Percentiles rank a stretch among this genome's conserved stretches.
Evolutionary conservation across 2,888 invertebrate species (phyloP).

Genomic region (Plagodis dolabraria): DNA sequence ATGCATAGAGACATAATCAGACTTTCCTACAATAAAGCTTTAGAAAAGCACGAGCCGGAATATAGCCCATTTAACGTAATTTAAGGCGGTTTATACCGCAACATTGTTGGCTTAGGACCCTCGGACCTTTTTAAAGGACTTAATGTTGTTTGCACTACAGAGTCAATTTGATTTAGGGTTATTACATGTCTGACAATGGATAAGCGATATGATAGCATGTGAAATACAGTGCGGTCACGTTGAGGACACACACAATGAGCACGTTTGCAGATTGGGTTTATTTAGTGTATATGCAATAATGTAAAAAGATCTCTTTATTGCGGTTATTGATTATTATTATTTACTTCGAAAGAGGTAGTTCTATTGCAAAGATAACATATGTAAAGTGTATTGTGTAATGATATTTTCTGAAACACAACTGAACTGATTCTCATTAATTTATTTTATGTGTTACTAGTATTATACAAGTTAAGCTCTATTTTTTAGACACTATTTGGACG

Average conservation of each 20-base stretch:
- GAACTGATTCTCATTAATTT: too few relatives aligned
- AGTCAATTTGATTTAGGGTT: constrained; percentile 31
- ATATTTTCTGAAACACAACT: too few relatives aligned
- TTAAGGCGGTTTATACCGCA: constrained; percentile 28
- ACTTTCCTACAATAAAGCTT: constrained; percentile 24
- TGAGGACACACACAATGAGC: constrained; percentile 24
- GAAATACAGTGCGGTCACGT: constrained; percentile 21
- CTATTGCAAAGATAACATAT: too few relatives aligned
- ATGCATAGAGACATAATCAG: constrained; percentile 18
- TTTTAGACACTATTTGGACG: too few relatives aligned
- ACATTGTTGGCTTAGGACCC: constrained; percentile 29
- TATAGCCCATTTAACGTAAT: constrained; percentile 29
- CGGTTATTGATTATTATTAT: too few relatives aligned
- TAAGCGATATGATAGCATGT: constrained; percentile 18
- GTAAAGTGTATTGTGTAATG: too few relatives aligned
- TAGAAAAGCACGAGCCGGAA: constrained; percentile 22
- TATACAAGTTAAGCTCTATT: too few relatives aligned
- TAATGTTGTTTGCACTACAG: constrained; percentile 27
- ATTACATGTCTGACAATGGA: constrained; percentile 28
- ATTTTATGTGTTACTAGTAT: too few relatives aligned
- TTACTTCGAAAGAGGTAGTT: too few relatives aligned
- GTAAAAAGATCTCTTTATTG: too few relatives aligned
- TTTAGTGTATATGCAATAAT: too few relatives aligned
- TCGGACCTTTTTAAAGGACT: constrained; percentile 27
- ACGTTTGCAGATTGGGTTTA: background rate